phyloP scores from a whole-genome alignment of 2,113 vertebrate genomes.

The Carlito syrichta region DNA sequence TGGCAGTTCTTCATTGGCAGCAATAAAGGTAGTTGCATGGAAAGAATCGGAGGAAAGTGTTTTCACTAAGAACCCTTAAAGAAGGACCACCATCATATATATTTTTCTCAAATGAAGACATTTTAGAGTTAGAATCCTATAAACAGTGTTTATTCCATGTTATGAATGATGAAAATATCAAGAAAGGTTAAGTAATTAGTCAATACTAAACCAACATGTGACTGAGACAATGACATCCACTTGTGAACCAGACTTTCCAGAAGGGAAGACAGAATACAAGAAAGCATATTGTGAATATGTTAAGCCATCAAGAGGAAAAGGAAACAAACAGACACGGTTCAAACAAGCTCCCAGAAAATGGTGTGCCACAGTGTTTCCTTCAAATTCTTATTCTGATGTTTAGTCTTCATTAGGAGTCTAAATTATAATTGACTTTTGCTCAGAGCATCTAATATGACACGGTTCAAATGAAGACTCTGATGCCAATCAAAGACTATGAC shows the following conservation, averaged over 20 bases:
- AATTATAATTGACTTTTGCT: conserved; percentile 64
- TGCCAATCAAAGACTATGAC: conserved; percentile 45
- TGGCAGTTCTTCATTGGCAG: neutral
- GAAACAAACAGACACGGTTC: neutral
- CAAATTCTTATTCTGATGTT: conserved; percentile 13
- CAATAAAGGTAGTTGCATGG: neutral
- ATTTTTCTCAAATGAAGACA: conserved; percentile 35
- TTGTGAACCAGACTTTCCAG: conserved; percentile 53
- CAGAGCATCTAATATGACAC: conserved; percentile 58
- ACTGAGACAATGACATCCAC: conserved; percentile 11
- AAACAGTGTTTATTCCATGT: conserved; percentile 48
- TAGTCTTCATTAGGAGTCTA: neutral
- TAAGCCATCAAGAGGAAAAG: neutral
- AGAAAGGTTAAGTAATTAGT: conserved; percentile 51
- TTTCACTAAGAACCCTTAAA: neutral
- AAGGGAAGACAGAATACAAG: neutral
- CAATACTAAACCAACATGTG: conserved; percentile 37
- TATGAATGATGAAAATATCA: conserved; percentile 35
- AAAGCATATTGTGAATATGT: neutral
- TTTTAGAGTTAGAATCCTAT: neutral
- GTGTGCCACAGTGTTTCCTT: neutral
- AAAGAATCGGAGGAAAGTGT: neutral
- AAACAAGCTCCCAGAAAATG: neutral
- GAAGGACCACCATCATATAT: neutral
- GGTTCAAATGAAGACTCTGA: conserved; percentile 55